Evolutionary conservation across 2,113 vertebrate genomes (phyloP).

Genomic region (Genyomyrus donnyi): DNA sequence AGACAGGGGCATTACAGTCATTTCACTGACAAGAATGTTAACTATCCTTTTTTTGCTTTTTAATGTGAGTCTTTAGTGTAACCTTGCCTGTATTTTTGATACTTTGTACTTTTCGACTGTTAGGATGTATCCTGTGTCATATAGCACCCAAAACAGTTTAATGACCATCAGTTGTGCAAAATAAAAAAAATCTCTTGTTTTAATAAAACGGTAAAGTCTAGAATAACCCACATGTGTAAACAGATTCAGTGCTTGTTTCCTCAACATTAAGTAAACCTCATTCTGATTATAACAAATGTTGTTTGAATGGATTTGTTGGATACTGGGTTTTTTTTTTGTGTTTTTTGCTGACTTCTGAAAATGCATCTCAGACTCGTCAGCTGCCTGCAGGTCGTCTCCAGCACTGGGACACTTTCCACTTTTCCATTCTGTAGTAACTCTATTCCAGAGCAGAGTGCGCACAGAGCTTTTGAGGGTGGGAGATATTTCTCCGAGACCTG

Average conservation of each 20-base stretch:
- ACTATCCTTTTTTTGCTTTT: background rate
- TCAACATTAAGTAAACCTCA: background rate
- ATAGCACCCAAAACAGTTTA: background rate
- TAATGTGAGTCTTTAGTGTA: background rate
- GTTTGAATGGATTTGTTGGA: background rate
- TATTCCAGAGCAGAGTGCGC: background rate
- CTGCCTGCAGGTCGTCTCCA: slow-evolving; percentile 19
- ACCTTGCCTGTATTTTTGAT: background rate
- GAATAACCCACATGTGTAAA: background rate
- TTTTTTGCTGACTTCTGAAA: background rate
- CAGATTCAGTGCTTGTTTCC: background rate
- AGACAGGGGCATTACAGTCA: background rate
- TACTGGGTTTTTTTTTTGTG: background rate
- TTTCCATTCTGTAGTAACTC: background rate
- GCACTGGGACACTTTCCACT: background rate
- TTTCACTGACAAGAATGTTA: background rate
- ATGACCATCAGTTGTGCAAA: background rate
- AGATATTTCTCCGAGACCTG: background rate
- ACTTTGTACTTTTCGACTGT: background rate
- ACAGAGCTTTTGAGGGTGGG: background rate
- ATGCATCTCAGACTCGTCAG: background rate
- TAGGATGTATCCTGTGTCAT: background rate
- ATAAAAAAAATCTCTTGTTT: background rate
- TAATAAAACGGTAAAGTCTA: background rate
- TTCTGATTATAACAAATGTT: background rate